Conservation (phyloP, 2,113 vertebrate genomes). For the Ahaetulla prasina region DNA sequence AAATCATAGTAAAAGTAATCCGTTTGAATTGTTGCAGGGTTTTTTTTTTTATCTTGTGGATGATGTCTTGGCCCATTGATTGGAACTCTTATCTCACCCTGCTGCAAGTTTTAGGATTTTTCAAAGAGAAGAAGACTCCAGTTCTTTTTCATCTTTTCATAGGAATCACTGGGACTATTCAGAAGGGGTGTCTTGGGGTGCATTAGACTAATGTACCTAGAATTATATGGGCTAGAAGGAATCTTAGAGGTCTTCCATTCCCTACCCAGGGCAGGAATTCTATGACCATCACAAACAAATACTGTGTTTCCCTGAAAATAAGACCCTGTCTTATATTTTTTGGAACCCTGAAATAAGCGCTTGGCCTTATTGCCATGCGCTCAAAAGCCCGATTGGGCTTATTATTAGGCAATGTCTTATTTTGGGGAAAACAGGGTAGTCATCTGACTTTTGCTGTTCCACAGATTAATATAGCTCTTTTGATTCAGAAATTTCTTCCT, state of each 20-base stretch:
- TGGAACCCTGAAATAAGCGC: too few species aligned
- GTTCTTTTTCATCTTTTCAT: neutral
- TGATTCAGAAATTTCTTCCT: neutral
- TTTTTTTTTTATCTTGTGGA: neutral
- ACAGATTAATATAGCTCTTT: neutral
- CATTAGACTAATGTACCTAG: neutral
- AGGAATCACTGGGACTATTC: neutral
- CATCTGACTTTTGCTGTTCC: too few species aligned
- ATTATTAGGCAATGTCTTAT: too few species aligned
- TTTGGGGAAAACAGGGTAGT: too few species aligned
- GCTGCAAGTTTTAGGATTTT: neutral
- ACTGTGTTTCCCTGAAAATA: too few species aligned
- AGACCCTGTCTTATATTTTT: too few species aligned
- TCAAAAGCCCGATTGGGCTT: too few species aligned
- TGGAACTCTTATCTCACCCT: neutral
- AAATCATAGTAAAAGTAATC: neutral
- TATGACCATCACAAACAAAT: neutral
- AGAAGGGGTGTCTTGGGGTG: neutral
- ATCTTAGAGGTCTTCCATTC: neutral
- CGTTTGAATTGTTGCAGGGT: neutral
- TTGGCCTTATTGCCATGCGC: too few species aligned
- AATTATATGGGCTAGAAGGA: neutral
- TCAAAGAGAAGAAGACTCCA: neutral
- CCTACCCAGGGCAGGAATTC: neutral
- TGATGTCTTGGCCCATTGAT: neutral